A percentile compares a stretch with the other conserved stretches of the same genome.
Evolutionary conservation across 2,888 invertebrate species (phyloP).

Genomic region (Chrysolina americana): DNA sequence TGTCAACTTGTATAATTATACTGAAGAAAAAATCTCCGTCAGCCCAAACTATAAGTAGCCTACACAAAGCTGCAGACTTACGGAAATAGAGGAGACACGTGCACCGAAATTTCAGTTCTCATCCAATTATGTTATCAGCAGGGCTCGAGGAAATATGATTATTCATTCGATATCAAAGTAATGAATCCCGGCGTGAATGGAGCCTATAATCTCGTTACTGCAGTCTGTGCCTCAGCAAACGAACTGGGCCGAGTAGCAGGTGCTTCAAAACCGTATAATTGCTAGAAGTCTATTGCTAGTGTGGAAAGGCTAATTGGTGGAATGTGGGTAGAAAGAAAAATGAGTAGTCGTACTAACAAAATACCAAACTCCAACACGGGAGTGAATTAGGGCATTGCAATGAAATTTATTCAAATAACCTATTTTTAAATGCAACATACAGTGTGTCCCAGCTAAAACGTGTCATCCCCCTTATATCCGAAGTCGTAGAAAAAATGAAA

Average conservation of each 20-base stretch:
- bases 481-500: too few relatives aligned
- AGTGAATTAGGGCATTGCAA: too few relatives aligned
- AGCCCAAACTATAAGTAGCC: neutral
- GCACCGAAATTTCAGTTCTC: conserved; percentile 3
- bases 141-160: conserved; percentile 16
- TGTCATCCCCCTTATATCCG: too few relatives aligned
- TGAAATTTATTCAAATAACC: too few relatives aligned
- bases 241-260: conserved; percentile 17
- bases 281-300: neutral
- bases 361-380: too few relatives aligned
- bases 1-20: too few relatives aligned
- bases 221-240: neutral
- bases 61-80: neutral
- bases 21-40: too few relatives aligned
- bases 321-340: neutral
- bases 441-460: too few relatives aligned
- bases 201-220: conserved; percentile 17
- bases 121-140: conserved; percentile 12
- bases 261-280: neutral
- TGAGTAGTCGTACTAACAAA: neutral
- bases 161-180: conserved; percentile 22
- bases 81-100: conserved; percentile 11
- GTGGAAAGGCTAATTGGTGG: neutral
- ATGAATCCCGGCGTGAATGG: conserved; percentile 3
- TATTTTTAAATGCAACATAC: too few relatives aligned